Evolutionary conservation across 2,113 vertebrate genomes (phyloP).

Genomic region (Dascyllus trimaculatus): DNA sequence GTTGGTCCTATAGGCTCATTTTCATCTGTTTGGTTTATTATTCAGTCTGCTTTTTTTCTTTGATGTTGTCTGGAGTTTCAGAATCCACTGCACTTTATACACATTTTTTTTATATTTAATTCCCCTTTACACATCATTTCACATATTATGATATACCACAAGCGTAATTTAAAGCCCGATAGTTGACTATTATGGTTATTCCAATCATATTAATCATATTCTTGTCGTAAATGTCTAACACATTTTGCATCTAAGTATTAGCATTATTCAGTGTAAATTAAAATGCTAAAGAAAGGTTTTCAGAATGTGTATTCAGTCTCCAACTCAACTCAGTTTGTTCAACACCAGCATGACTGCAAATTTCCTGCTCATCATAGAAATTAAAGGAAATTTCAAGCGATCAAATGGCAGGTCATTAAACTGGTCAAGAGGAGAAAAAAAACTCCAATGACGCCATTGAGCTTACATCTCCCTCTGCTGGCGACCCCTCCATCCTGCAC

Average conservation of each 20-base stretch:
- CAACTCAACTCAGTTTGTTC: conserved; percentile 25
- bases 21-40: not conserved
- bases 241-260: not conserved
- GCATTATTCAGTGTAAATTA: not conserved
- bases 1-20: no score
- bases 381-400: conserved; percentile 45
- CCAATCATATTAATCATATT: not conserved
- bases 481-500: conserved; percentile 35
- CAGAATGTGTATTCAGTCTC: conserved; percentile 6
- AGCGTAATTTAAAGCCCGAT: not conserved
- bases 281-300: not conserved
- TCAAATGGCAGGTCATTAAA: conserved; percentile 62
- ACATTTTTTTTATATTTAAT: not conserved
- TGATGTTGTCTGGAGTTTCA: not conserved
- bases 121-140: not conserved
- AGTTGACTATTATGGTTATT: not conserved
- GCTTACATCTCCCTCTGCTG: conserved; percentile 71
- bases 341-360: conserved; percentile 46
- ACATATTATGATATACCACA: not conserved
- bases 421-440: conserved; percentile 6
- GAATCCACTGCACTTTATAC: not conserved
- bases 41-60: not conserved
- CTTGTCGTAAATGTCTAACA: not conserved
- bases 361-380: conserved; percentile 41
- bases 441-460: conserved; percentile 16